Percentiles rank a stretch among this genome's conserved stretches.
Evolutionary conservation across 2,113 vertebrate species (phyloP).

Genomic region (Melanotaenia duboulayi): DNA sequence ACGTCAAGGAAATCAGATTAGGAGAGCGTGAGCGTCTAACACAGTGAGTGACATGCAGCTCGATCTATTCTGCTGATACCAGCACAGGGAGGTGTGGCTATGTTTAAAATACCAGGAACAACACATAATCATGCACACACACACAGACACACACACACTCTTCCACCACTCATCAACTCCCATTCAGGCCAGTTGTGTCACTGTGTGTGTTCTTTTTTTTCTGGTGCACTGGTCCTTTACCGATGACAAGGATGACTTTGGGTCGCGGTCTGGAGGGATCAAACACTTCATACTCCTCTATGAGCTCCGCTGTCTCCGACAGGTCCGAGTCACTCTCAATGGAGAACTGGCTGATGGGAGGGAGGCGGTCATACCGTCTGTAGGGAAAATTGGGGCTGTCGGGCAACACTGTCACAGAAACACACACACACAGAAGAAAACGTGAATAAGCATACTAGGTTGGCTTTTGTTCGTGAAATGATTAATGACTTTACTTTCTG

Average conservation of each 20-base stretch:
- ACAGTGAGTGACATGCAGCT: slow-evolving; percentile 53
- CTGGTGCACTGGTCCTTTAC: slow-evolving; percentile 73
- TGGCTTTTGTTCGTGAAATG: neutral
- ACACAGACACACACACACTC: neutral
- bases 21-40: slow-evolving; percentile 43
- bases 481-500: neutral
- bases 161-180: neutral
- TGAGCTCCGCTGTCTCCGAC: slow-evolving; percentile 96
- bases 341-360: slow-evolving; percentile 98
- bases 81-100: slow-evolving; percentile 10
- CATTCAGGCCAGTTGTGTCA: neutral
- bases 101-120: slow-evolving; percentile 36
- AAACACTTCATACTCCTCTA: slow-evolving; percentile 98
- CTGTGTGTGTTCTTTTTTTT: neutral
- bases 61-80: slow-evolving; percentile 49
- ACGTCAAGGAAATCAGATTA: slow-evolving; percentile 67
- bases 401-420: slow-evolving; percentile 88
- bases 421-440: neutral
- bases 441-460: neutral
- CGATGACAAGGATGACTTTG: slow-evolving; percentile 97
- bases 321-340: slow-evolving; percentile 98
- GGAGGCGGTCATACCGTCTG: slow-evolving; percentile 94
- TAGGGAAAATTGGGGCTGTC: slow-evolving; percentile 95
- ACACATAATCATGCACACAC: neutral
- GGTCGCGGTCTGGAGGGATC: slow-evolving; percentile 92